Conservation (phyloP, 2,797 vertebrate genomes). For the Netta rufina region DNA sequence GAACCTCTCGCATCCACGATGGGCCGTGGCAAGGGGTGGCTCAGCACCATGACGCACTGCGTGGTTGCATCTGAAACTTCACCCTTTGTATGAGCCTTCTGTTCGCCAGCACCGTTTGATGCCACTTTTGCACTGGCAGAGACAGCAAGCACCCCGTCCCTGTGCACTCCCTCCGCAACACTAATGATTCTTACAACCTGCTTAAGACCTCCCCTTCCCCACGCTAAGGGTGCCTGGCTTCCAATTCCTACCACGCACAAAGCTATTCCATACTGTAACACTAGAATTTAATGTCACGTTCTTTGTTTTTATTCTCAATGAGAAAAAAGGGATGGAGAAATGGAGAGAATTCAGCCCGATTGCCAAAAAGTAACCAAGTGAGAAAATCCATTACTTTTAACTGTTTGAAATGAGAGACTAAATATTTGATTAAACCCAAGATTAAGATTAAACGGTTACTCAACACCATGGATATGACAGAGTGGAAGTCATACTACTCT, state of each 20-base stretch:
- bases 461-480: not conserved
- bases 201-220: not conserved
- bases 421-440: not conserved
- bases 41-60: fast-evolving
- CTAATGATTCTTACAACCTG: fast-evolving
- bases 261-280: not conserved
- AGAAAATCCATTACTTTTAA: not conserved
- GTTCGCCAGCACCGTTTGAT: not conserved
- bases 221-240: not conserved
- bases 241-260: not conserved
- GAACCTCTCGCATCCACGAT: not conserved
- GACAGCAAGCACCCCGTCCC: fast-evolving
- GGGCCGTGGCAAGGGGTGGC: not conserved
- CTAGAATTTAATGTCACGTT: not conserved
- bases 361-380: not conserved
- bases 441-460: not conserved
- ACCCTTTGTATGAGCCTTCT: not conserved
- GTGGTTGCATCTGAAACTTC: not conserved
- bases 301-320: not conserved
- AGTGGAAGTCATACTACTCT: not conserved
- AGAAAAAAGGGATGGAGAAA: not conserved
- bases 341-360: not conserved
- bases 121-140: not conserved
- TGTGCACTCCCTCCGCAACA: not conserved
- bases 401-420: not conserved